Conservation (phyloP, 2,113 vertebrate genomes). For the Etheostoma cragini region DNA sequence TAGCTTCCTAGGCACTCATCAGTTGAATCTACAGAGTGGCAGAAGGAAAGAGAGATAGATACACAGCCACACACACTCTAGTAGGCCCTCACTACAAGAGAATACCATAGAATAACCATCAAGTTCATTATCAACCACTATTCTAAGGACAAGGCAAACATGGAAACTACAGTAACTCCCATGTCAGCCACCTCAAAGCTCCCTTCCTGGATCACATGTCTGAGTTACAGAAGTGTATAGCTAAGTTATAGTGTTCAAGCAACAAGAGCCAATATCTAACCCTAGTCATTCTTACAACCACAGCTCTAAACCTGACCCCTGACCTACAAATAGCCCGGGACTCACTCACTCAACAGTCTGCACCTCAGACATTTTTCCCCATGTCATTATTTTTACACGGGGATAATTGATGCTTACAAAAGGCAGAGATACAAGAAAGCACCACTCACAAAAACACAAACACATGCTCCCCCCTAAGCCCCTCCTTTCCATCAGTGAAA, state of each 20-base stretch:
- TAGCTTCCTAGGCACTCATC: too few relatives aligned
- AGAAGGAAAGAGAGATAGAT: too few relatives aligned
- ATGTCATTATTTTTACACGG: background rate
- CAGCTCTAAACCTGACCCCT: background rate
- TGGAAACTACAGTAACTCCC: background rate
- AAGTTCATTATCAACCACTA: background rate
- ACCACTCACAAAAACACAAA: background rate
- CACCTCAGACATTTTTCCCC: background rate
- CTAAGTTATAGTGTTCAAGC: background rate
- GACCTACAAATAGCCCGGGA: background rate
- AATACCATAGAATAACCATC: background rate
- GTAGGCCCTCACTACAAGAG: background rate
- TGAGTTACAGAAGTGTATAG: background rate
- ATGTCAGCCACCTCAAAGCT: background rate
- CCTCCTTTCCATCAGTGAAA: background rate
- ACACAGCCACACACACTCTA: background rate
- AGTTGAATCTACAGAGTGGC: too few relatives aligned
- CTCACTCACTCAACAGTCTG: background rate
- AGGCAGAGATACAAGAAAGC: background rate
- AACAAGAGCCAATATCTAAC: background rate
- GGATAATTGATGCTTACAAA: background rate
- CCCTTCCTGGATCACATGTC: background rate
- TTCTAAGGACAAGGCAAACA: background rate
- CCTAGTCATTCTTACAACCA: background rate
- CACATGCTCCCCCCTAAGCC: background rate